Evolutionary conservation across 2,113 vertebrate species (phyloP).

Genomic region (Carlito syrichta): DNA sequence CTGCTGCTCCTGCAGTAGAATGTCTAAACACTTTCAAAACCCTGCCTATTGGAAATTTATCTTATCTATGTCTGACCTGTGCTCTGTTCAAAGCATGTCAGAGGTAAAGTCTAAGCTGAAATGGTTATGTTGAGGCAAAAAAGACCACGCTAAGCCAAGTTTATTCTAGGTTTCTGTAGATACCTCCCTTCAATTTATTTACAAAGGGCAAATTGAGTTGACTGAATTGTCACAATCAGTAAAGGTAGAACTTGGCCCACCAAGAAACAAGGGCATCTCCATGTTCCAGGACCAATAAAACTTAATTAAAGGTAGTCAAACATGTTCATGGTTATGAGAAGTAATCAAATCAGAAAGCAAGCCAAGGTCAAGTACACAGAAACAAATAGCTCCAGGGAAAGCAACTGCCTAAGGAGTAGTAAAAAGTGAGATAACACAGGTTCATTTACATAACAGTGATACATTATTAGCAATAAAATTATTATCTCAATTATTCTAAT

Average conservation of each 20-base stretch:
- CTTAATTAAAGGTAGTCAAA: slow-evolving; percentile 42
- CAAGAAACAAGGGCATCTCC: slow-evolving; percentile 1
- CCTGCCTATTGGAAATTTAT: too few species aligned
- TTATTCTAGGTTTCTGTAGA: too few species aligned
- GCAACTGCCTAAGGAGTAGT: background rate
- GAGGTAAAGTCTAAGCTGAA: too few species aligned
- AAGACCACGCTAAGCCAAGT: too few species aligned
- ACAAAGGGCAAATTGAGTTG: background rate
- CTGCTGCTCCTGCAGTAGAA: too few species aligned
- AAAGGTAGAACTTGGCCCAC: background rate
- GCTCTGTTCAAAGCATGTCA: too few species aligned
- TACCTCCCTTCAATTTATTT: too few species aligned
- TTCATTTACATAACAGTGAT: background rate
- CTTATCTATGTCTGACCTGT: too few species aligned
- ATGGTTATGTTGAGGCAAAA: too few species aligned
- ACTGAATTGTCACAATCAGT: slow-evolving; percentile 1
- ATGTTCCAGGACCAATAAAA: background rate
- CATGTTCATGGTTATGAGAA: slow-evolving; percentile 2
- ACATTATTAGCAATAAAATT: background rate
- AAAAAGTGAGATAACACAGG: background rate
- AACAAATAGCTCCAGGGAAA: slow-evolving; percentile 38
- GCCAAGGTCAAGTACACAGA: slow-evolving; percentile 11
- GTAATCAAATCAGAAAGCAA: slow-evolving; percentile 30
- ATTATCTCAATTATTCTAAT: background rate
- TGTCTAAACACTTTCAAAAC: too few species aligned